phyloP scores from a whole-genome alignment of 1,140 invertebrate species.

The Lasioglossum baleicum region DNA sequence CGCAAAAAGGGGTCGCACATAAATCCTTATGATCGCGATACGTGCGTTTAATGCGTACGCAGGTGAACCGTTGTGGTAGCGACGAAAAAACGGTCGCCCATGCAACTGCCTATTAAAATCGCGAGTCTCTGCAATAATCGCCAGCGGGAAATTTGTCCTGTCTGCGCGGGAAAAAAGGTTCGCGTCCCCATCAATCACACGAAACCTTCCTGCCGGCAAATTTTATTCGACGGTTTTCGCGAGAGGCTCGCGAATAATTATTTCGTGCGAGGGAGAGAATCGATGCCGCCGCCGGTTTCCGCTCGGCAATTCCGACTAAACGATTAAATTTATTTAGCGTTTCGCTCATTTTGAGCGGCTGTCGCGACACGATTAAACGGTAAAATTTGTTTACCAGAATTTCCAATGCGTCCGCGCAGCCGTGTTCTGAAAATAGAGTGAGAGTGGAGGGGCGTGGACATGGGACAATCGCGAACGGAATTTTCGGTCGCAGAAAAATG shows the following conservation, averaged over 20 bases:
- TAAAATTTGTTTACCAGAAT: conserved; percentile 24
- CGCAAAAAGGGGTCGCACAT: no score
- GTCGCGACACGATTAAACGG: conserved; percentile 15
- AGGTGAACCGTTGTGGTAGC: background rate
- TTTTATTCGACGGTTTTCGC: background rate
- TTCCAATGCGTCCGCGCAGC: background rate
- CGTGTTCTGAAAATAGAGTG: background rate
- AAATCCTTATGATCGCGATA: no score
- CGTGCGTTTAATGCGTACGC: no score
- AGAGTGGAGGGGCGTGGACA: background rate
- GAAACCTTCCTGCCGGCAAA: background rate
- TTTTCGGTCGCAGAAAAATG: background rate
- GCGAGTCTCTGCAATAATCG: background rate
- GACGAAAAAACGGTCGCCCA: background rate
- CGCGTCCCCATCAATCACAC: background rate
- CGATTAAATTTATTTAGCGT: conserved; percentile 26
- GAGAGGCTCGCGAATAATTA: conserved; percentile 5
- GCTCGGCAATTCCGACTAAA: background rate
- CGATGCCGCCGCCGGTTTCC: background rate
- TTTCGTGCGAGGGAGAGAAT: background rate
- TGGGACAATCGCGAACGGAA: conserved; percentile 1
- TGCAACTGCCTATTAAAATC: background rate
- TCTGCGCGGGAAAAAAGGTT: background rate
- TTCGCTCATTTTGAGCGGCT: conserved; percentile 23
- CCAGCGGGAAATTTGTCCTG: background rate